Percentiles rank a stretch among this genome's conserved stretches.
Evolutionary conservation across 1,140 invertebrate genomes (phyloP).

Genomic region (Acromyrmex echinatior): DNA sequence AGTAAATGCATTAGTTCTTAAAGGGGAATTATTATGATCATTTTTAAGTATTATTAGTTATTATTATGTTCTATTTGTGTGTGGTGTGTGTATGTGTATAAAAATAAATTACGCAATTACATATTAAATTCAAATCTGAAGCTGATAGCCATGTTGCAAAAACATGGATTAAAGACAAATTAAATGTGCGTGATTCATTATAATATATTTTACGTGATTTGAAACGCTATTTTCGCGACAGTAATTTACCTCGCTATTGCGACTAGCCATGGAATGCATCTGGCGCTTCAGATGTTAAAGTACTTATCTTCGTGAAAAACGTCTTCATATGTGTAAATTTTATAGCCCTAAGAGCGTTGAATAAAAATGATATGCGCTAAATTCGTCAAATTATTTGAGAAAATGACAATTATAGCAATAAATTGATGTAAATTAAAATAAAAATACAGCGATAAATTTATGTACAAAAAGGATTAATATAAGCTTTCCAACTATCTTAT

Average conservation of each 20-base stretch:
- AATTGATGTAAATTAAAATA: no score
- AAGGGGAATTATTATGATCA: not conserved
- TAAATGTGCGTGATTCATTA: not conserved
- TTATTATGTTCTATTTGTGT: not conserved
- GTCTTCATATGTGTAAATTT: no score
- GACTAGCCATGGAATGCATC: not conserved
- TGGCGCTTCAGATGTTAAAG: no score
- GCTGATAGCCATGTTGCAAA: not conserved
- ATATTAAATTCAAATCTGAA: not conserved
- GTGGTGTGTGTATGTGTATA: not conserved
- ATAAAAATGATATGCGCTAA: no score
- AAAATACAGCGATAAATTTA: no score
- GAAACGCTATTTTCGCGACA: not conserved
- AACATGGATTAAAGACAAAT: not conserved
- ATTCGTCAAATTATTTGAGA: no score
- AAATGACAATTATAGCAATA: no score
- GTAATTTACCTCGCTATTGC: conserved; percentile 30
- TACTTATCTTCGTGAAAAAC: no score
- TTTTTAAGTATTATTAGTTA: no score
- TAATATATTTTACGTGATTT: not conserved
- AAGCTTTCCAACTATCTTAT: no score
- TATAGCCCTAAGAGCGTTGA: no score
- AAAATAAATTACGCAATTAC: not conserved
- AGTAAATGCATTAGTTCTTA: not conserved
- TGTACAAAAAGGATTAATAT: no score